A percentile compares a stretch with the other conserved stretches of the same genome.
phyloP scores from a whole-genome alignment of 2,888 invertebrate species.

The Colletes collaris region DNA sequence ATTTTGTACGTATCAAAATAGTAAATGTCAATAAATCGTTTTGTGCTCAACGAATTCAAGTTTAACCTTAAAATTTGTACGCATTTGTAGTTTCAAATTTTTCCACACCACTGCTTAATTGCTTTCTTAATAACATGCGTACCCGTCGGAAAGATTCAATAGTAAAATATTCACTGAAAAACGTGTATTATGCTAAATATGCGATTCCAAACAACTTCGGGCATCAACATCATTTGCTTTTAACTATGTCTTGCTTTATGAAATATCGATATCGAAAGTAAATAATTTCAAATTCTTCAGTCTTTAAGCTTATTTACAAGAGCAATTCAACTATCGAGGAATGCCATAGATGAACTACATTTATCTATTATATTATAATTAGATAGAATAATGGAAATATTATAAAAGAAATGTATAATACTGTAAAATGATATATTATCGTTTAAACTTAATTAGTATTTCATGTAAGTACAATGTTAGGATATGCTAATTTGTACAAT shows the following conservation, averaged over 20 bases:
- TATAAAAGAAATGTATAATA: too few species aligned
- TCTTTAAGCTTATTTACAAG: too few species aligned
- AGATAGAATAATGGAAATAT: too few species aligned
- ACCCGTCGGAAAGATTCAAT: neutral
- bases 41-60: neutral
- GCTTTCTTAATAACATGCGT: neutral
- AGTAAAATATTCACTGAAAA: constrained; percentile 1
- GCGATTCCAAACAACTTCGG: constrained; percentile 20
- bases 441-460: too few species aligned
- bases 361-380: too few species aligned
- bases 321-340: too few species aligned
- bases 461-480: too few species aligned
- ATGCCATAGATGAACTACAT: too few species aligned
- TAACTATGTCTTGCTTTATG: neutral
- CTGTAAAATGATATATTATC: too few species aligned
- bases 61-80: constrained; percentile 9
- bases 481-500: too few species aligned
- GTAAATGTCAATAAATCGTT: constrained; percentile 20
- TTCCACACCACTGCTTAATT: constrained; percentile 29
- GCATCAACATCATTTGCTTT: neutral
- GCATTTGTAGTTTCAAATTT: neutral
- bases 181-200: neutral
- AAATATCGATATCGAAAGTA: too few species aligned
- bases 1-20: neutral
- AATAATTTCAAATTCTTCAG: too few species aligned